Base-by-base conservation (phyloP, 1,140 invertebrate genomes). In the Chrysomallon squamiferum region DNA sequence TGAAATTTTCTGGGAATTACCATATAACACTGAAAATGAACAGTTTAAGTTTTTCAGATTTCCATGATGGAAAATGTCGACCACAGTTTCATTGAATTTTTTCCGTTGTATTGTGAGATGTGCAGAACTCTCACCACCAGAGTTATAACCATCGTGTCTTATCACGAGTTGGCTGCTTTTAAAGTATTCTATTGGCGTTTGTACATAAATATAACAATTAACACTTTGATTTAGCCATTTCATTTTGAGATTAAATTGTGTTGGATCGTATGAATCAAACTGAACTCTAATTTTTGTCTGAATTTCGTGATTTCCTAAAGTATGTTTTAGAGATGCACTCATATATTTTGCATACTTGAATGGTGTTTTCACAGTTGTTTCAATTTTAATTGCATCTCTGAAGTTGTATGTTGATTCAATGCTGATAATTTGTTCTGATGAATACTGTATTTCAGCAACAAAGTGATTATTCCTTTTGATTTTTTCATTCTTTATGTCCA, bases 391-490 rank as follows among this genome's bases (percentile, higher is more conserved):
- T n/a, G 43, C 22, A 20, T 33, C 64, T 6, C 29, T 43, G 47
- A 54, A 66, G 3, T 59, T 64, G 33, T 68, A 68, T 27, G 47
- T 45, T 13, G 57, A 32, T 30, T 70, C 56, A 5, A 70, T 6
- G 11, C 62, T 69, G 2, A 78, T 56, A 3, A 56, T 52, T 38
- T 73, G 64, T 6, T 58, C 62, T 25, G 68, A 68, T 4, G 68
- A 64, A 47, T 75, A 78, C 60, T 77, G 73, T 33, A 73, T 35
- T 18, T 56, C 63, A 29, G 73, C 22, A 27, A 61, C 43, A 15
- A 69, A 71, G 13, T 59, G 54, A 6, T 64, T 69, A 5, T 56
- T 32, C 25, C 56, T 13, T 20, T 32, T 22, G 33, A n/a, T 29
- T 30, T 43, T n/a, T 50, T 29, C 59, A 50, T 52, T 69, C 18